Base-by-base conservation (phyloP, 2,797 vertebrate genomes). In the Fundulus diaphanus region DNA sequence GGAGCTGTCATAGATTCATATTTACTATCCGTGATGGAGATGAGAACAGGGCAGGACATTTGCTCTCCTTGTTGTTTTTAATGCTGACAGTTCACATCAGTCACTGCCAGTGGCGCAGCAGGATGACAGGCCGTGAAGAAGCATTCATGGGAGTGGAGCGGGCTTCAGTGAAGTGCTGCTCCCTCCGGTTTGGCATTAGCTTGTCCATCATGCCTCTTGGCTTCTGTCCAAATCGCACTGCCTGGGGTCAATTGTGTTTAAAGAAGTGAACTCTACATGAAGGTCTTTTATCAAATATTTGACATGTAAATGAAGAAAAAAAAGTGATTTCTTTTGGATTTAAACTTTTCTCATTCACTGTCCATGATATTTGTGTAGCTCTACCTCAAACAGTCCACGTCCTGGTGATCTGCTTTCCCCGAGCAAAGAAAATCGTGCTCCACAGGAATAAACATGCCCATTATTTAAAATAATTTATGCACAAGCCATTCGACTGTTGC, bases 81-180 rank as follows among this genome's bases (percentile, higher is more conserved):
- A 49, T 1, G 5, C 78, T 77, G 81, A 85, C 86, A 85, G 35
- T 51, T 84, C 74, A 49, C 75, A 83, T 90, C 86, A 81, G 74
- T 86, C 86, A 61, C 65, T 27, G 85, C 83, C 80, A 77, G 74
- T 35, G 74, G 79, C 76, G 3, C 78, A 15, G 59, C n/a, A 1
- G 44, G 77, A 81, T 74, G 82, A 86, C 76, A 27, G 72, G 80
- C 68, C 15, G 63, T 78, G 83, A 80, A 77, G 79, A 82, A 76
- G 61, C 72, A 65, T 71, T 80, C 72, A 85, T 85, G 68, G 18
- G 74, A 88, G 71, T 72, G 1, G 46, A 87, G 81, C 40, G n/a
- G 61, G 73, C 76, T 86, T 78, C 82, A 87, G 87, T 88, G 81
- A 85, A 83, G 77, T 85, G 88, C 72, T 78, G 63, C 48, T 72